Base-by-base conservation (phyloP, 2,888 invertebrate genomes). In the Hedya salicella region DNA sequence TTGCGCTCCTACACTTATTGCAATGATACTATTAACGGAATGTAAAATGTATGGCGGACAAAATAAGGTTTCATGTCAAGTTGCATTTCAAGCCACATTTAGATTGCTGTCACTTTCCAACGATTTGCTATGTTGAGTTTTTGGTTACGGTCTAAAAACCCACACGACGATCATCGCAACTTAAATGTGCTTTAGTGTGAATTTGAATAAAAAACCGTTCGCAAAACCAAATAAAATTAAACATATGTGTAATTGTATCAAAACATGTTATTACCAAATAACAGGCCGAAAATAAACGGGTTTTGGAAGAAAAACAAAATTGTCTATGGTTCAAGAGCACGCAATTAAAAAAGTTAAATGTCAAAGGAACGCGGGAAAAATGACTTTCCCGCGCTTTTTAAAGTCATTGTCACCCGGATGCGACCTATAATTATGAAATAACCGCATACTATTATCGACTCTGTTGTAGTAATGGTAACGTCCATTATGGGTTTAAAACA, bases 401-500 rank as follows among this genome's bases (percentile, higher is more conserved):
- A 66, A 66, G 60, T 61, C 66, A 61, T 66, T 66, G 66, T 66
- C 66, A 66, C 54, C 66, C 66, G 66, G 66, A 66, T 66, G 61
- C 42, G 48, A 61, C 61, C 66, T 54, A 54, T 66, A 66, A 61
- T 61, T 54, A 66, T 14, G 42, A 53, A 25, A 17, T 46, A 36
- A 0, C 11, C 2, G 14, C 32, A 32, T 9, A 14, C 8, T 11
- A 14, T 52, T 46, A 0, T 59, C 17, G 59, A 60, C 30, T 46
- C 25, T 65, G 59, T 65, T 40, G 17, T 40, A 17, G 39, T n/a
- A 17, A 13, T 0, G 0, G 19, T 52, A 64, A 44, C 50, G 50
- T 40, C 25, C 5, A 46, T 19, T 40, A 19, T 57, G 13, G 25
- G n/a, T n/a, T 5, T 11, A 36, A 36, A 36, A 21, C 9, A 48